Base-by-base conservation (phyloP, 2,888 invertebrate species). In the Phasia obesa region DNA sequence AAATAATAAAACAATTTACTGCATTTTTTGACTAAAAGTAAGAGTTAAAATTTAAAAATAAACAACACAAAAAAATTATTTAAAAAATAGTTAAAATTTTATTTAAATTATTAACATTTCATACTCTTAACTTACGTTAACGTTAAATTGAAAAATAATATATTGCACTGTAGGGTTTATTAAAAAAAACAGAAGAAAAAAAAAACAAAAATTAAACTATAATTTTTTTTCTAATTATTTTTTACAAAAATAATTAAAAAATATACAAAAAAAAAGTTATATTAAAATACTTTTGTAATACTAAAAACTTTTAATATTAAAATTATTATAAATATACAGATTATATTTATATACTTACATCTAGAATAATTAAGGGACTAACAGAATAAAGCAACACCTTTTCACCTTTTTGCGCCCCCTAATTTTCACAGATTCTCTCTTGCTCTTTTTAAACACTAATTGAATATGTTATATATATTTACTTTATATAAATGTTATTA, bases 401-500 rank as follows among this genome's bases (percentile, higher is more conserved):
- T 60, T n/a, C n/a, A n/a, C n/a, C n/a, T 59, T 57, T 57, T 67
- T 69, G 59, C 53, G 27, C 23, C 31, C 31, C 47, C 13, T 35
- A 42, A 38, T 62, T 77, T 70, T 77, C 55, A 62, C 25, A 62
- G n/a, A 70, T 47, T 47, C n/a, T 23, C 60, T 21, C 60, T 49
- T 55, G 23, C 62, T 59, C 21, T 25, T 31, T 47, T 59, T 57
- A 53, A 71, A 71, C 49, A 75, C 59, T 55, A 60, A 76, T 64
- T 62, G 35, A 59, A 71, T 76, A 70, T 69, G 57, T 65, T 55
- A 64, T 51, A 73, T 51, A 73, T 67, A 77, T 67, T 73, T 27
- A 70, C 57, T 70, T 70, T 74, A 83, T 75, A 79, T 76, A 71
- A 71, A 80, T 60, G 74, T 78, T 82, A 71, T 70, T 82, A 80